Evolutionary conservation across 2,888 invertebrate species (phyloP), one percentile per base, ranked within the genome.

Genomic region (Argyra leucocephala): DNA sequence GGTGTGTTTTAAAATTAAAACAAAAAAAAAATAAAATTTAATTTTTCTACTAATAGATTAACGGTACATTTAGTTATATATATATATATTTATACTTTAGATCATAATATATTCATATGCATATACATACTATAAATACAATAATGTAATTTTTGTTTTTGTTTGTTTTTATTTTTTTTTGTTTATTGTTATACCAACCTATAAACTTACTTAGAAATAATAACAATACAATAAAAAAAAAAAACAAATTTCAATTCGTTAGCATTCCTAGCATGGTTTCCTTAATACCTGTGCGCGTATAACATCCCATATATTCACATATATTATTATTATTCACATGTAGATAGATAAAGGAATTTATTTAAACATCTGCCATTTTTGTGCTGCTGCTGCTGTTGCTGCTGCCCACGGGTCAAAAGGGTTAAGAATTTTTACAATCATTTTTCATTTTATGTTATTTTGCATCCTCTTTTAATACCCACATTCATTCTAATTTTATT

Each of bases 181-280:
- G 1, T 48, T 48, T 48, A 31, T 31, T 31, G 5, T 31, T 31
- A 31, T n/a, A 31, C 18, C 48, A 48, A 48, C 48, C 48, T 48
- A 48, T 48, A 48, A 48, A 48, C 48, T 48, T 48, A 48, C 48
- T n/a, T 48, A 48, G n/a, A 48, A 31, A 48, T 5, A 48, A 48
- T 18, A 48, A 3, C 3, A 48, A 18, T 5, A 48, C 4, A 15
- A 15, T 15, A 48, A 48, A 48, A 48, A 48, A 18, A 18, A 48
- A 1, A 31, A 48, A 37, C 5, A 37, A 37, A 37, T 3, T 37
- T 12, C 48, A 18, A 48, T 48, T 31, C 31, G 31, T 31, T 31
- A 31, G 48, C 15, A 48, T 48, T 48, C 48, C n/a, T 12, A 5
- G 18, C 48, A 48, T 48, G 48, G 48, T 48, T 48, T 48, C 48